Base-by-base conservation (phyloP, 2,113 vertebrate species). In the Ceyx margarethae region DNA sequence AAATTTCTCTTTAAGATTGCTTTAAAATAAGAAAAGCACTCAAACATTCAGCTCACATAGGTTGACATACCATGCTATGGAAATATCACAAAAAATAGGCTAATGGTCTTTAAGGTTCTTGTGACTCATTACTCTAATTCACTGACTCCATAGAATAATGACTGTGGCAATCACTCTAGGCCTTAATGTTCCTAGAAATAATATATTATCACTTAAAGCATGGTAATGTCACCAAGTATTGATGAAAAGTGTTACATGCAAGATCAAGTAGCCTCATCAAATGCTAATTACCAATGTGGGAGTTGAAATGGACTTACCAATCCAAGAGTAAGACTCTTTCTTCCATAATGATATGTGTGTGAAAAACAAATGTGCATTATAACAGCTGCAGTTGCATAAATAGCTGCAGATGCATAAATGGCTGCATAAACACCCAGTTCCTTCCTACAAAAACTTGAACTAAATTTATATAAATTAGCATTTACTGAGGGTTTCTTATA, bases 341-440 rank as follows among this genome's bases (percentile, higher is more conserved):
- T 58, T 29, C 51, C 31, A 5, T 92, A 87, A 88, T 28, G 16
- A 51, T 65, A 56, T 71, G 54, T 69, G 54, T 69, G 80, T 86
- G 90, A 83, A 88, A 92, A 93, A 73, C 53, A 91, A 94, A 89
- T 78, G 57, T 46, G 43, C 40, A 78, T 2, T 46, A 50, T 75
- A 89, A 94, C 85, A 96, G 91, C 76, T 91, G 87, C 91, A 94
- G 89, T 62, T 95, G 74, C 91, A 86, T 82, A 86, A 90, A 93
- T 81, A 96, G 91, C 79, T 91, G 60, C 92, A 92, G 31, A n/a
- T 95, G 68, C 85, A 86, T 80, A 86, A 90, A 92, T 76, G 92
- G 87, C 81, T 94, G 60, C 92, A 92, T 89, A 80, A 92, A 93
- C 79, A 91, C 66, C 37, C 69, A 81, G 60, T 87, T 92, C 89